Evolutionary conservation across 2,797 vertebrate genomes (phyloP).

Genomic region (Typhlichthys subterraneus): DNA sequence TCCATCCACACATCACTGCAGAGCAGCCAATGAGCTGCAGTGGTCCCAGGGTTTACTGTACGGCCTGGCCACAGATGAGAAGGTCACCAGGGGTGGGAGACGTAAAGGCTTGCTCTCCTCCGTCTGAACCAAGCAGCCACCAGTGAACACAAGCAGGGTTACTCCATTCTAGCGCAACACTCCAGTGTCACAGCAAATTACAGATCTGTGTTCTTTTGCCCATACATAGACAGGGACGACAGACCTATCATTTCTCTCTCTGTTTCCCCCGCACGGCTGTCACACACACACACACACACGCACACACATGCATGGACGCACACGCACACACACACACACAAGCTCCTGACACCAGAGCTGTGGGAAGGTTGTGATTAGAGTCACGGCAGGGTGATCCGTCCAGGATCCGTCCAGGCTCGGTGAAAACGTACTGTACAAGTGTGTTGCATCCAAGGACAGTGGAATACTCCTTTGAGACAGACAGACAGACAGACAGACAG

Average conservation of each 20-base stretch:
- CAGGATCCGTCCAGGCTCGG: conserved; percentile 15
- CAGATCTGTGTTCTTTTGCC: conserved; percentile 39
- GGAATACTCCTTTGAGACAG: conserved; percentile 27
- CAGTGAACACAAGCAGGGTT: conserved; percentile 38
- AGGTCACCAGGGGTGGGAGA: conserved; percentile 15
- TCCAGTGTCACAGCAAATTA: conserved; percentile 39
- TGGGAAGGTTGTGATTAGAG: conserved; percentile 46
- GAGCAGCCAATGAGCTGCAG: conserved; percentile 44
- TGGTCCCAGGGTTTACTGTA: conserved; percentile 37
- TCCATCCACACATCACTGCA: conserved; percentile 30
- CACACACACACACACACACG: neutral
- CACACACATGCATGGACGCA: neutral
- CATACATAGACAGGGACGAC: conserved; percentile 28
- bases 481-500: conserved; percentile 22
- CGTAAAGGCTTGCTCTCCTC: conserved; percentile 27
- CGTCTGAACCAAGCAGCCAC: conserved; percentile 43
- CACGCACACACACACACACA: neutral
- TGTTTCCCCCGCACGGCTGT: conserved; percentile 28
- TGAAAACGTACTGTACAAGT: conserved; percentile 20
- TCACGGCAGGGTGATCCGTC: conserved; percentile 37
- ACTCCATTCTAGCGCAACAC: conserved; percentile 13
- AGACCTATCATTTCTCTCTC: conserved; percentile 27
- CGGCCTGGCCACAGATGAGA: conserved; percentile 43
- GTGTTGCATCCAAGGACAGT: conserved; percentile 34
- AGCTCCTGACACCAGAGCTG: conserved; percentile 32